These are phyloP conservation scores for Paedocypris sp. DNA, from an alignment of 2,113 vertebrate genomes.

Conservation along the genomic window DNA sequence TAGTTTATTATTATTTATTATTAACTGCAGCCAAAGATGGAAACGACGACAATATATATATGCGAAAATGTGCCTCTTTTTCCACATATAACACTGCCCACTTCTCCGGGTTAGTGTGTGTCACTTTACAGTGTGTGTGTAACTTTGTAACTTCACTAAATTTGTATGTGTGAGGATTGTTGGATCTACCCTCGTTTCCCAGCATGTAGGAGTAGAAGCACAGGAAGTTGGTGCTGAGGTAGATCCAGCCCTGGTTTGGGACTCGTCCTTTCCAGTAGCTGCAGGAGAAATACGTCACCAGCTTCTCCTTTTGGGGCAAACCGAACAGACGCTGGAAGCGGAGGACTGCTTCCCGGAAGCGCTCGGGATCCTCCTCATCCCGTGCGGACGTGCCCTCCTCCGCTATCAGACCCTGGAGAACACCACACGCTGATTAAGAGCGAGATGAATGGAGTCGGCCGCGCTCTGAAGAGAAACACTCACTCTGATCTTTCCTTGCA, in stretches of 20 bases:
- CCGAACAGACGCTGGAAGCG: conserved; percentile 92
- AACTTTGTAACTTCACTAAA: not conserved
- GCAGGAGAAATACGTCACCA: conserved; percentile 96
- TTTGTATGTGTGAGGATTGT: no score
- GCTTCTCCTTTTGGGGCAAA: conserved; percentile 80
- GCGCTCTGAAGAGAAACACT: conserved; percentile 26
- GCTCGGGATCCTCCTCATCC: conserved; percentile 88
- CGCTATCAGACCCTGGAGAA: conserved; percentile 82
- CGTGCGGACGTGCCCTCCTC: conserved; percentile 81
- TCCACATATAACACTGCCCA: no score
- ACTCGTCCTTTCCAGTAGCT: conserved; percentile 96
- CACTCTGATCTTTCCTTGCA: conserved; percentile 95
- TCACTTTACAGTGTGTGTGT: no score
- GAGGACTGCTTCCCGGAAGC: conserved; percentile 84
- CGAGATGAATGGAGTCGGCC: not conserved
- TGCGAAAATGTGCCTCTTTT: no score
- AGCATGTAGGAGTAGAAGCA: conserved; percentile 96
- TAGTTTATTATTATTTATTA: no score
- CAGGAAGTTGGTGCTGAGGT: conserved; percentile 95
- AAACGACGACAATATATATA: no score
- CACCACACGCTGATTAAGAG: not conserved
- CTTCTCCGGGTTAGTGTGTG: no score
- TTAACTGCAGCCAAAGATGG: no score
- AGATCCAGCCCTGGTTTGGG: conserved; percentile 96
- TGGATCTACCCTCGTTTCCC: conserved; percentile 77